Evolutionary conservation across 1,140 invertebrate genomes (phyloP).

Genomic region (Cotesia glomerata): DNA sequence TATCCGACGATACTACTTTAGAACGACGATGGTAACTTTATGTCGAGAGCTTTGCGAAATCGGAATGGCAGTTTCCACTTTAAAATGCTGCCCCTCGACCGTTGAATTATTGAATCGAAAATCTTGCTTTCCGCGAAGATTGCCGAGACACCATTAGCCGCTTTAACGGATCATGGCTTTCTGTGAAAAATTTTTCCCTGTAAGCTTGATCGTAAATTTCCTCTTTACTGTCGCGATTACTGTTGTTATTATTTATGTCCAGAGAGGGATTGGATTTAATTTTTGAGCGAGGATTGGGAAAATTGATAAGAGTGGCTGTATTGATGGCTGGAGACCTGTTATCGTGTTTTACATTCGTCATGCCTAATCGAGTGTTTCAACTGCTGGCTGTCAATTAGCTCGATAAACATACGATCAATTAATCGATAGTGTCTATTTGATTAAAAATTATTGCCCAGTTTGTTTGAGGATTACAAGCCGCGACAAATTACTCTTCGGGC

Average conservation of each 20-base stretch:
- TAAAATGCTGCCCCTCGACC: slow-evolving; percentile 13
- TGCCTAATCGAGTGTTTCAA: background rate
- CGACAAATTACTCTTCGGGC: slow-evolving; percentile 42
- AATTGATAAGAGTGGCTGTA: no score
- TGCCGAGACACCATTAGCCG: slow-evolving; percentile 2
- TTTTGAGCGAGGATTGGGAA: background rate
- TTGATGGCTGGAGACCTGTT: no score
- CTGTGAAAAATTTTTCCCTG: background rate
- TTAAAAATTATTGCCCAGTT: slow-evolving; percentile 51
- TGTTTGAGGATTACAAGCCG: slow-evolving; percentile 42
- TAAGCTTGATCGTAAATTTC: background rate
- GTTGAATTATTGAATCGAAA: slow-evolving; percentile 23
- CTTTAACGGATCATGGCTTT: slow-evolving; percentile 8
- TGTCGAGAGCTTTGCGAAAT: slow-evolving; percentile 24
- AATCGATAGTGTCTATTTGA: slow-evolving; percentile 45
- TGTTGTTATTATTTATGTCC: slow-evolving; percentile 9
- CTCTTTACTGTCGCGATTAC: background rate
- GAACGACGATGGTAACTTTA: slow-evolving; percentile 6
- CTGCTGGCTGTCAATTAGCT: background rate
- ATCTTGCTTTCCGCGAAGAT: slow-evolving; percentile 9
- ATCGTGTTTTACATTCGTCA: background rate
- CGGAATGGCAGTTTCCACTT: slow-evolving; percentile 16
- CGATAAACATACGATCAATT: slow-evolving; percentile 41
- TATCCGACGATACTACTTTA: background rate
- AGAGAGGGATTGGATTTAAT: background rate